Evolutionary conservation across 2,888 invertebrate genomes (phyloP).

Genomic region (Lamellibrachia columna): DNA sequence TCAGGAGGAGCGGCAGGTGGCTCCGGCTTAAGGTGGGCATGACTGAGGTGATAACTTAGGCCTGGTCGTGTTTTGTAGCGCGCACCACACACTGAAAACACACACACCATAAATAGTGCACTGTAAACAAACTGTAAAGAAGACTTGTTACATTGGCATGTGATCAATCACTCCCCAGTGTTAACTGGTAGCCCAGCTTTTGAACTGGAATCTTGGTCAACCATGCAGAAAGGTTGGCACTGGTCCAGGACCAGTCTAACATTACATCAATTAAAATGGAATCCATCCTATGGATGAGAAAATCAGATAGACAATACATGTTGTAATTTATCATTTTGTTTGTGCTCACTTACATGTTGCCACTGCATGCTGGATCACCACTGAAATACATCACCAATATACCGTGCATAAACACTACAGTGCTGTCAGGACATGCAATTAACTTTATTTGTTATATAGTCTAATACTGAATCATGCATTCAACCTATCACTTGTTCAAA

Average conservation of each 20-base stretch:
- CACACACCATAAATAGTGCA: background rate
- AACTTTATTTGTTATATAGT: background rate
- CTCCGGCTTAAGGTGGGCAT: conserved; percentile 73
- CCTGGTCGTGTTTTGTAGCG: conserved; percentile 96
- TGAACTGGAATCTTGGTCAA: background rate
- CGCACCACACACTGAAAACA: conserved; percentile 86
- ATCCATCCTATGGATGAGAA: background rate
- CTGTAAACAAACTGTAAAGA: background rate
- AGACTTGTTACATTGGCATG: background rate
- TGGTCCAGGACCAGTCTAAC: background rate
- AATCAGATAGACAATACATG: background rate
- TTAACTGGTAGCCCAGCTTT: background rate
- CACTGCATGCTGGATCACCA: background rate
- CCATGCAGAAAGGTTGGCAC: background rate
- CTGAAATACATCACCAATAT: background rate
- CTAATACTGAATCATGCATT: background rate
- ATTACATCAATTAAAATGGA: background rate
- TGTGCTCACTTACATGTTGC: background rate
- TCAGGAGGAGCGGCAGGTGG: background rate
- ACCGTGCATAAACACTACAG: background rate
- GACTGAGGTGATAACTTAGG: conserved; percentile 93
- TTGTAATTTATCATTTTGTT: background rate
- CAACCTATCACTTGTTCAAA: background rate
- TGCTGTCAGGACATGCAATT: background rate
- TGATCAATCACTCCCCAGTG: background rate